Evolutionary conservation across 2,888 invertebrate genomes (phyloP), one percentile per base, ranked within the genome.

Genomic region (Lithophane semibrunnea): DNA sequence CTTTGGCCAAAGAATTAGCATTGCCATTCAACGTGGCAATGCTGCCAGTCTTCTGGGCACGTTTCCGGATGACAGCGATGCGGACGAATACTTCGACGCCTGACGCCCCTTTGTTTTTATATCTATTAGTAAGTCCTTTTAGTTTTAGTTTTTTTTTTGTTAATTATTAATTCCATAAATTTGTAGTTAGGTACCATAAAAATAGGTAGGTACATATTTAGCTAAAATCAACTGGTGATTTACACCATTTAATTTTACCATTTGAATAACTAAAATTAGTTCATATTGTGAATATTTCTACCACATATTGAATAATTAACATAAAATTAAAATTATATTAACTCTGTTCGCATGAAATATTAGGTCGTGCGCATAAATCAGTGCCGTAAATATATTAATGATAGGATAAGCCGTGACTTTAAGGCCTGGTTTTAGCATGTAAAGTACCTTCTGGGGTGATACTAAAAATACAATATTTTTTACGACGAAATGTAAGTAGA

Each of bases 331-430:
- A 85, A 85, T 85, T 72, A 68, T 64, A 68, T 66, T 70, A 85
- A 58, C 71, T 69, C 44, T 21, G 47, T 49, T 65, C 60, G 37
- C 37, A 61, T 82, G 81, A 81, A 75, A 69, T 69, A 80, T 85
- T 70, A 75, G 75, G 61, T 81, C 60, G 44, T 69, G 56, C 56
- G 71, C 71, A 80, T 82, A 82, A 82, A 80, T 82, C 71, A 47
- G 54, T 65, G 68, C 60, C 68, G 85, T 75, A 64, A 80, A 82
- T 82, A 84, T 54, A 70, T 82, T 85, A 85, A 85, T 85, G 85
- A 85, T 69, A 84, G 71, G 71, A 85, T 80, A 82, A 82, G 47
- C 81, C 64, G 10, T 52, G 58, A 68, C 54, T 58, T 47, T 72
- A 72, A 72, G 76, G 76, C 52, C 65, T 64, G 76, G 64, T 72